These are phyloP conservation scores for Trichomalopsis sarcophagae DNA, from an alignment of 1,140 invertebrate species.

Conservation along the genomic window DNA sequence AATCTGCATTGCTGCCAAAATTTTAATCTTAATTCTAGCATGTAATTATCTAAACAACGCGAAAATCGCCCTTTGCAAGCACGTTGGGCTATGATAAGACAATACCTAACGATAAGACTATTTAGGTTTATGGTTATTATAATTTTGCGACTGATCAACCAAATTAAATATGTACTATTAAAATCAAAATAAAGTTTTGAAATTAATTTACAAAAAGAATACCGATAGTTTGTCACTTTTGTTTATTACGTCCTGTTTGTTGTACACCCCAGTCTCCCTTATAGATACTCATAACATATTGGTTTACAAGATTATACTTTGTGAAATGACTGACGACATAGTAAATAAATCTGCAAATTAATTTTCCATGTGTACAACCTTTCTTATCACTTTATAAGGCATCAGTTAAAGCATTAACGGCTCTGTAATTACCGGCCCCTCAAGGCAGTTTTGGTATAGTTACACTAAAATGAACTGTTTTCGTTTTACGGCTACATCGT, in stretches of 20 bases:
- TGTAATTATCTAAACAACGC: conserved; percentile 4
- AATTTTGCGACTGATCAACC: conserved; percentile 1
- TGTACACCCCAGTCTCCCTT: not conserved
- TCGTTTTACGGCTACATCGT: no score
- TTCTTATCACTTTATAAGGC: no score
- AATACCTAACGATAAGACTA: conserved; percentile 1
- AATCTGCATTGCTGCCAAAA: conserved; percentile 3
- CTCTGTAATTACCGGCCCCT: no score
- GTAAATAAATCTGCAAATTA: no score
- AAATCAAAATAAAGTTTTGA: conserved; percentile 2
- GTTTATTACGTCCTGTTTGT: not conserved
- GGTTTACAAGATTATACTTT: no score
- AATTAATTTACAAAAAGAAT: not conserved
- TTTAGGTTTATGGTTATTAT: not conserved
- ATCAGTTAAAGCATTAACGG: no score
- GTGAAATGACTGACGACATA: no score
- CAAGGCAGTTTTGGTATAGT: no score
- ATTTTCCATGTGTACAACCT: no score
- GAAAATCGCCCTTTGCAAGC: not conserved
- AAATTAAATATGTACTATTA: conserved; percentile 2
- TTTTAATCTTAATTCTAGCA: conserved; percentile 5
- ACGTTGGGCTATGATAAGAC: conserved; percentile 3
- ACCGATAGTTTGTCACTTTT: not conserved
- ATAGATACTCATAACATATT: no score
- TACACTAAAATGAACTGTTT: no score